Base-by-base conservation (phyloP, 2,797 vertebrate species). In the Megalops cyprinoides region DNA sequence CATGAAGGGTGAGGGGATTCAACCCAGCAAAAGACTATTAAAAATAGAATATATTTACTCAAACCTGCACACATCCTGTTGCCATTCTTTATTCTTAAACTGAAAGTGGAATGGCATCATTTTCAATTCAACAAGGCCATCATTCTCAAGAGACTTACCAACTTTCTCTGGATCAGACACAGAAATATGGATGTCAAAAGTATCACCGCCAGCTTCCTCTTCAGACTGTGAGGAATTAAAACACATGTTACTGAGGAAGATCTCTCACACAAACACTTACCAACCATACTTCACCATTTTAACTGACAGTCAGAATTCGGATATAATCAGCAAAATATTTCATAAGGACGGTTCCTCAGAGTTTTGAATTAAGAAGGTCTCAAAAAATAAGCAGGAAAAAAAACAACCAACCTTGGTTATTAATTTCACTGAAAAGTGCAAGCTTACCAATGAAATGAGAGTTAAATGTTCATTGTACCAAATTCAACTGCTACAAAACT, bases 81-180 rank as follows among this genome's bases (percentile, higher is more conserved):
- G 31, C 4, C 4, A 65, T 37, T n/a, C 5, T 18, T 37, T 37
- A 0, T 37, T 65, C 12, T 37, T 18, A 34, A 37, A 65, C 31
- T 65, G 31, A 65, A 34, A 4, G 14, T 18, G 14, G 31, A 20
- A 37, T 34, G 62, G 67, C 34, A 71, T n/a, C n/a, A 44, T 44
- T 23, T 71, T 71, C 8, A 4, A 37, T 67, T 37, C 20, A 15
- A 39, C 37, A 15, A 5, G n/a, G 42, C 18, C 23, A 7, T 71
- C 42, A 42, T 71, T 44, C 67, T 37, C 42, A 23, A 9, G 37
- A 10, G 67, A 93, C 97, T 95, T 88, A 99, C 97, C 98, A 15
- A 99, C 95, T 99, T 99, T 99, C 91, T 99, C 98, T 7, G 97
- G 98, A 87, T 99, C 97, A 7, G 98, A 99, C 78, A 99, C 97